These are phyloP conservation scores for Leptinotarsa haldemani DNA, from an alignment of 2,888 invertebrate species.

Conservation along the genomic window DNA sequence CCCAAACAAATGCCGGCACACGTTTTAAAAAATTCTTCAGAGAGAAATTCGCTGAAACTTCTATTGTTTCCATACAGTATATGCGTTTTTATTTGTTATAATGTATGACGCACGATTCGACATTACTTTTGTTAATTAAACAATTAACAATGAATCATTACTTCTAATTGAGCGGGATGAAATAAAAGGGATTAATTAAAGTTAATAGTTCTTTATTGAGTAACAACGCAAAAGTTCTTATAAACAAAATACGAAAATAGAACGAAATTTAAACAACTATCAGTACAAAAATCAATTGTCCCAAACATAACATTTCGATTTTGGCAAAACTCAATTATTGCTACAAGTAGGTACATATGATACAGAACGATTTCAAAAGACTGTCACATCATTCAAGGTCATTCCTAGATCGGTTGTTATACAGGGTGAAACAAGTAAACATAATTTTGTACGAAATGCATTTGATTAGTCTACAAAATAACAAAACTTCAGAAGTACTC, in stretches of 20 bases:
- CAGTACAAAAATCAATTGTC: constrained; percentile 37
- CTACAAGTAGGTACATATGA: neutral
- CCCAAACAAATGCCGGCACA: too few relatives aligned
- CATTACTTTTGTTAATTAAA: constrained; percentile 51
- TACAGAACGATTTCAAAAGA: neutral
- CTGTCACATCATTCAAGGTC: neutral
- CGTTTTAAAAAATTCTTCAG: too few relatives aligned
- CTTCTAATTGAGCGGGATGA: constrained; percentile 57
- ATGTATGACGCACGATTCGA: constrained; percentile 33
- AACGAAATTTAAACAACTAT: constrained; percentile 36
- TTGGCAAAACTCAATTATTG: constrained; percentile 28
- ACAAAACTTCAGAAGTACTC: too few relatives aligned
- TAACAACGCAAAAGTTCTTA: constrained; percentile 52
- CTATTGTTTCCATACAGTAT: constrained; percentile 19
- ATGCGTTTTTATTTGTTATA: neutral
- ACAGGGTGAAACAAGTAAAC: neutral
- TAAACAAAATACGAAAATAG: constrained; percentile 45
- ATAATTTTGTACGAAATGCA: neutral
- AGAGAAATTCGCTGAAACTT: too few relatives aligned
- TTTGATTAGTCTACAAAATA: too few relatives aligned
- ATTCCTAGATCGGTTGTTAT: neutral
- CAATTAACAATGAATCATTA: constrained; percentile 53
- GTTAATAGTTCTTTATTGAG: constrained; percentile 59
- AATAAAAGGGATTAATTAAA: constrained; percentile 58
- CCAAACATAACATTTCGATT: constrained; percentile 30